Percentiles rank a stretch among this genome's conserved stretches.
Conservation (phyloP, 2,113 vertebrate species). For the Notechis scutatus region DNA sequence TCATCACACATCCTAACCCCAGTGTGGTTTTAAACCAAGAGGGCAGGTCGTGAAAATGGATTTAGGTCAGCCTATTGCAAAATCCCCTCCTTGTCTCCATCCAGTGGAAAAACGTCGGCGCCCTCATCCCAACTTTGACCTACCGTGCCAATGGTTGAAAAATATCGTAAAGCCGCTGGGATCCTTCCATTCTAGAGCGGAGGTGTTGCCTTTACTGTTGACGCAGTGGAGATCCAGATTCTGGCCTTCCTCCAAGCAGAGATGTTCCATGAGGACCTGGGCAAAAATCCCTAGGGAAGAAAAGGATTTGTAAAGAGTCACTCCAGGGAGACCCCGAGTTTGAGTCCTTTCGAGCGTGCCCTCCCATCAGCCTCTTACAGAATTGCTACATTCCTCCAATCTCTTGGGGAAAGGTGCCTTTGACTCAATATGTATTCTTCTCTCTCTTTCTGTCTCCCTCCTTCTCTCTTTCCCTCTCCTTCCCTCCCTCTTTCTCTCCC, state of each 20-base stretch:
- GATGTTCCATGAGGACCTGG: not conserved
- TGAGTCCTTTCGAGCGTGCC: fast-evolving
- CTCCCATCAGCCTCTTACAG: not conserved
- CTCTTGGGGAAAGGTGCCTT: not conserved
- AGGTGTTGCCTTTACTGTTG: fast-evolving
- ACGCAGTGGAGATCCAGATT: constrained; percentile 30
- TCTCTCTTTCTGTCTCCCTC: too few relatives aligned
- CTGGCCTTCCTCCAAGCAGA: constrained; percentile 54
- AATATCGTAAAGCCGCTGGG: constrained; percentile 40
- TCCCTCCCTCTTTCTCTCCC: not conserved
- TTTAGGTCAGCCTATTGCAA: not conserved
- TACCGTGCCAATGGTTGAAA: constrained; percentile 38
- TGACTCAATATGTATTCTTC: not conserved
- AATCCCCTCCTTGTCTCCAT: not conserved
- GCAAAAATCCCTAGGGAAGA: constrained; percentile 44
- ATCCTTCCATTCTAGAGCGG: constrained; percentile 52
- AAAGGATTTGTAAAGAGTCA: not conserved
- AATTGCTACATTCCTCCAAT: not conserved
- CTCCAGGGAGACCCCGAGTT: fast-evolving
- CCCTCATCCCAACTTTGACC: constrained; percentile 15
- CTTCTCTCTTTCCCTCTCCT: not conserved
- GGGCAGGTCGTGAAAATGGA: not conserved
- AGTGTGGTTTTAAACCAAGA: not conserved
- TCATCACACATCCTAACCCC: constrained; percentile 6
- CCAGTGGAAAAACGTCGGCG: fast-evolving